Conservation (phyloP, 1,140 invertebrate genomes). For the Drosophila trapezifrons region DNA sequence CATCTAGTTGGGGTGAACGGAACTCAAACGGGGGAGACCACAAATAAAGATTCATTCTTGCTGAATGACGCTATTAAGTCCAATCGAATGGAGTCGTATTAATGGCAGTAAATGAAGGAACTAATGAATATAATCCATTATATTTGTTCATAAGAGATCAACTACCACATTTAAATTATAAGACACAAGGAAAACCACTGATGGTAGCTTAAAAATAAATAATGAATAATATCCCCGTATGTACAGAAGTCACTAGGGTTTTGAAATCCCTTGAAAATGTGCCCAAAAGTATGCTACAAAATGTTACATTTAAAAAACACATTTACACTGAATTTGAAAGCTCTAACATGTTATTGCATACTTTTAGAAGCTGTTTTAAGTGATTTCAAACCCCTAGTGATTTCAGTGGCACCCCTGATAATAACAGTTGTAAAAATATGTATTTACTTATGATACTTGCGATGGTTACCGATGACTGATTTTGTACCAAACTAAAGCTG, state of each 20-base stretch:
- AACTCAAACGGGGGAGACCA: constrained; percentile 26
- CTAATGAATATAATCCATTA: constrained; percentile 12
- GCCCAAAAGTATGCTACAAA: no score
- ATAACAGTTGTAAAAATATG: no score
- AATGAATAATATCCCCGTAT: neutral
- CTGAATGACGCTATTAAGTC: constrained; percentile 12
- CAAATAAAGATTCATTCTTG: constrained; percentile 28
- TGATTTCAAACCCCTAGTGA: no score
- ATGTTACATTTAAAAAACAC: no score
- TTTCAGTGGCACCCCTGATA: no score
- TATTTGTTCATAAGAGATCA: neutral
- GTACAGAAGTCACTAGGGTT: no score
- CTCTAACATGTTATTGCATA: no score
- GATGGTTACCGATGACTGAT: neutral
- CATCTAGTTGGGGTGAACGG: constrained; percentile 37
- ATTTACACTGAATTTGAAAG: no score
- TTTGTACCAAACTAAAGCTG: neutral
- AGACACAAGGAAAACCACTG: neutral
- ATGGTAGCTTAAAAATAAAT: neutral
- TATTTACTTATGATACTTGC: neutral
- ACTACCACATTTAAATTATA: constrained; percentile 15
- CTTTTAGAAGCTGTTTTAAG: no score
- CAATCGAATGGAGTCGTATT: neutral
- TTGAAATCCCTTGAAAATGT: no score
- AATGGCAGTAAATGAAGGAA: neutral